Base-by-base conservation (phyloP, 2,888 invertebrate species). In the Lasioglossum calceatum region DNA sequence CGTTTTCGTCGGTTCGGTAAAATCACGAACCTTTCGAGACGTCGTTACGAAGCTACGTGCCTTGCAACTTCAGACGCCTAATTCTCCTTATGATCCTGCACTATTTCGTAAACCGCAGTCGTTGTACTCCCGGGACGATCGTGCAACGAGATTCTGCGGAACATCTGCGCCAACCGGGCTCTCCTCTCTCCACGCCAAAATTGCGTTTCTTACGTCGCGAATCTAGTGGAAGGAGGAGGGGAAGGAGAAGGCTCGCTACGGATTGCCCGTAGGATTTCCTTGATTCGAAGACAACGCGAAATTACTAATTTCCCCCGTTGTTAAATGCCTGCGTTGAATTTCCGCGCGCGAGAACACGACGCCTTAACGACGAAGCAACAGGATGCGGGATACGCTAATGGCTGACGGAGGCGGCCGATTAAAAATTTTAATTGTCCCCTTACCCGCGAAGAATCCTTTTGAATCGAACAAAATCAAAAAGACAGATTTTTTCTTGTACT, bases 11-110 rank as follows among this genome's bases (percentile, higher is more conserved):
- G 79, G 82, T 87, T 86, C 79, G 84, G 86, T 84, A 89, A 92
- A 91, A 91, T 92, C 92, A 92, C 91, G 92, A 91, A 91, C 91
- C 90, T 92, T 92, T 91, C 92, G 90, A 91, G 91, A 91, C 89
- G 91, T 90, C 91, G 91, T 91, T 92, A 91, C 87, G 88, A 54
- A 88, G 90, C 87, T 91, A 91, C 91, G 91, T 91, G 91, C 92
- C 91, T 89, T 90, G 91, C 91, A 89, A 92, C 92, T 92, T 88
- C 88, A 91, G 92, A 86, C 89, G 91, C 92, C 91, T 91, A 91
- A 91, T 91, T 91, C 91, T 91, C 91, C 92, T 91, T 91, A 91
- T 91, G 91, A 91, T 91, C 91, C 90, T 90, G 84, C 88, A 92
- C 88, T 91, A 92, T 92, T 91, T 92, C 92, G 92, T 88, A 92